A percentile compares a stretch with the other conserved stretches of the same genome.
phyloP scores from a whole-genome alignment of 2,113 vertebrate genomes.

The Indicator indicator region DNA sequence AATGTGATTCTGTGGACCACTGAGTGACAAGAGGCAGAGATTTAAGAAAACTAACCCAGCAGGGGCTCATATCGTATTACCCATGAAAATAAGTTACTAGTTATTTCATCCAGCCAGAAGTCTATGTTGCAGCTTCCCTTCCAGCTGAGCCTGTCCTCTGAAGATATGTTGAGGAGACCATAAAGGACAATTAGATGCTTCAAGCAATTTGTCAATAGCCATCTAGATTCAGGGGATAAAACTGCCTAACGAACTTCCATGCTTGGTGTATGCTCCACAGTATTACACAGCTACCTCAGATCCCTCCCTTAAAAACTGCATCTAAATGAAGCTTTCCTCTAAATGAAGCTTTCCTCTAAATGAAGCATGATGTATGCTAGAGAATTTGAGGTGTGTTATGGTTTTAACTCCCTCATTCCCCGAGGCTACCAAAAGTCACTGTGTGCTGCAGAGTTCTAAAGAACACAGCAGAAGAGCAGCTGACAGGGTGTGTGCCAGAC shows the following conservation, averaged over 20 bases:
- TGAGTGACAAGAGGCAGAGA: background rate
- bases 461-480: background rate
- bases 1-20: background rate
- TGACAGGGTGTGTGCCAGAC: constrained; percentile 40
- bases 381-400: background rate
- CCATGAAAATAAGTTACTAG: constrained; percentile 6
- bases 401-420: background rate
- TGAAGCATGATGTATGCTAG: no score
- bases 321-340: background rate
- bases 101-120: constrained; percentile 38
- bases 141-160: constrained; percentile 9
- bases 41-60: constrained; percentile 33
- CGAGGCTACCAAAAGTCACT: background rate
- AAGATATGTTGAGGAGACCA: background rate
- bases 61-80: background rate
- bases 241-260: background rate
- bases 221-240: background rate
- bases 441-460: background rate
- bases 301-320: background rate
- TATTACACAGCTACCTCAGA: background rate
- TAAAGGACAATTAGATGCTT: background rate
- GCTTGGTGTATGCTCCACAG: background rate
- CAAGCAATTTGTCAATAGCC: background rate
- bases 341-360: no score
- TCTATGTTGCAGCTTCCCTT: constrained; percentile 28